Conservation (phyloP, 2,888 invertebrate species). For the Limnephilus lunatus region DNA sequence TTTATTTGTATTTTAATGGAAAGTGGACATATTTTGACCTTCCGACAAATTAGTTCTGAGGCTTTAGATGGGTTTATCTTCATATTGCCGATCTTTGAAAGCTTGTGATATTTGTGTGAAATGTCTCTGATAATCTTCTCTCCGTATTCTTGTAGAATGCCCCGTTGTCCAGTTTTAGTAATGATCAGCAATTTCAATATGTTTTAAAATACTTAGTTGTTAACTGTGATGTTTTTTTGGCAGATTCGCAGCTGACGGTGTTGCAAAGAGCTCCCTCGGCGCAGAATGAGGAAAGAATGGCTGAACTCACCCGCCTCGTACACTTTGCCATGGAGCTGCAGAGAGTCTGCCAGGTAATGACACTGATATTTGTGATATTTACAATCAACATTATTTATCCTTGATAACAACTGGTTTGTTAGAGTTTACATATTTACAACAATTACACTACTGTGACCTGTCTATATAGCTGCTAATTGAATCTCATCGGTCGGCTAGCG, state of each 20-base stretch:
- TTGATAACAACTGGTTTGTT: no score
- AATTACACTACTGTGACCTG: no score
- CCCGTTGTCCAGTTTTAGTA: not conserved
- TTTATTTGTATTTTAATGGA: no score
- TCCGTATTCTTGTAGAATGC: not conserved
- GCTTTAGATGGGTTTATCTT: no score
- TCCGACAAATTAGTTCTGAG: no score
- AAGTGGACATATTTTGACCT: no score
- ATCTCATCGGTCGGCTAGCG: no score
- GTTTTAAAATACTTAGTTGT: not conserved
- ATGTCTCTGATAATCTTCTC: not conserved
- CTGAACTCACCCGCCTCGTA: slow-evolving; percentile 80
- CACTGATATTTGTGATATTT: not conserved
- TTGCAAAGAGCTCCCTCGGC: slow-evolving; percentile 68
- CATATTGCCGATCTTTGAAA: no score
- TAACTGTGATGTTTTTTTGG: not conserved
- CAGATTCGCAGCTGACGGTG: slow-evolving; percentile 56
- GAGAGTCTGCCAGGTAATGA: slow-evolving; percentile 82
- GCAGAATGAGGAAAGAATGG: slow-evolving; percentile 69
- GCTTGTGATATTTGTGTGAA: not conserved
- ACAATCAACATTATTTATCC: no score
- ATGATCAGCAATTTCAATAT: not conserved
- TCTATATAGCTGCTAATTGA: no score
- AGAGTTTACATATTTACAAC: no score
- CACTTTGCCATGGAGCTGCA: slow-evolving; percentile 85